Evolutionary conservation across 2,113 vertebrate species (phyloP), one percentile per base, ranked within the genome.

Genomic region (Anas platyrhynchos): DNA sequence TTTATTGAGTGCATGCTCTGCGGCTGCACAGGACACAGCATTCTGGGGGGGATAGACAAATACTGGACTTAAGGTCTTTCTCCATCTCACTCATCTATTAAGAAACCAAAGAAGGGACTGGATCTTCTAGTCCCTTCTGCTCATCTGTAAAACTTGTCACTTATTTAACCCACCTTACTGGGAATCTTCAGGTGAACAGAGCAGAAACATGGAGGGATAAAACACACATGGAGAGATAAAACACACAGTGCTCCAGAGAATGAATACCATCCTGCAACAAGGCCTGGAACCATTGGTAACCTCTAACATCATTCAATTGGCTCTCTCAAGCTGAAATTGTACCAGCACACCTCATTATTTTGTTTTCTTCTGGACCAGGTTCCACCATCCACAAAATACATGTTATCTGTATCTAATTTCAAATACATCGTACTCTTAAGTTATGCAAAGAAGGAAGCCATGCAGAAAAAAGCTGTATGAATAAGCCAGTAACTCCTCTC

Each of bases 1-100:
- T 97, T 97, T 97, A 97, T 97, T 97, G 88, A 92, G 94, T 87
- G 92, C 66, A 7, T 11, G 74, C 86, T 95, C 89, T 84, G 78
- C 46, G 31, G 84, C 48, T 76, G 91, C 89, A 83, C 78, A 81
- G 87, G 85, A 90, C 88, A 61, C 82, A 83, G 72, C 83, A 83
- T 58, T 34, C 31, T 1, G n/a, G 67, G 31, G 72, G 72, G 62
- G 80, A 59, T 67, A 81, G 16, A 5, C 4, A 5, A n/a, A 11
- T 25, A 56, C 46, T 12, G 66, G 52, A 73, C 48, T 75, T 67
- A 58, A 65, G 76, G 56, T 65, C 68, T 12, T 63, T 78, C 65
- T 46, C 46, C 56, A 61, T 26, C 69, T 93, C 80, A 27, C 48
- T 61, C 44, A 13, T 38, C 41, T 41, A 41, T 88, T 69, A 55